Evolutionary conservation across 2,113 vertebrate genomes (phyloP), one percentile per base, ranked within the genome.

Genomic region (Dipodomys stephensi): DNA sequence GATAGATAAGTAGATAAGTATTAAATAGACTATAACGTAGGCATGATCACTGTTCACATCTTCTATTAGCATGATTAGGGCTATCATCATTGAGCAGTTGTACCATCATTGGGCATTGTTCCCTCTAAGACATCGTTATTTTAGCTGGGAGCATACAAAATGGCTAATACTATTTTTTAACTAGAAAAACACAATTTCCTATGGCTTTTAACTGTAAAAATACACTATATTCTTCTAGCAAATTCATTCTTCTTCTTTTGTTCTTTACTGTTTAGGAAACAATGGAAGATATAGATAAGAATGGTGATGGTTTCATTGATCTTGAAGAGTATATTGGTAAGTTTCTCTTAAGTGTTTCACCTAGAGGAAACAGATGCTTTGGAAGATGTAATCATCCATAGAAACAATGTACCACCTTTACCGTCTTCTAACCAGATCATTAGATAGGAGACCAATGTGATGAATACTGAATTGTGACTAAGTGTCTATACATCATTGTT

Each of bases 221-320:
- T 27, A 79, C 1, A 76, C 19, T 35, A 22, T 35, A 69, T 23
- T 65, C 7, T 83, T 68, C 39, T 16, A 18, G n/a, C 53, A 65
- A 76, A 39, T 81, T 95, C 18, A 49, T 39, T 27, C 23, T 32
- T 73, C 7, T 76, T 39, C 35, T 39, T 39, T 39, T 86, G 16
- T 28, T 83, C 30, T 82, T 69, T 93, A 53, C 39, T 92, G 2
- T 30, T 64, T 86, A 99, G 99, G 99, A 99, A 97, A 99, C 99
- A 0, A 99, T 99, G 96, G 99, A 99, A 83, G 99, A 99, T 97
- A 99, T 99, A 13, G 99, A 99, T 97, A 99, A 99, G 98, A 99
- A 99, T 25, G 98, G 98, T 2, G 99, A 99, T 35, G 99, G 99
- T 12, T 98, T 99, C 97, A 99, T 99, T 13, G 98, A 99, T 93